Percentiles rank a stretch among this genome's conserved stretches.
Evolutionary conservation across 1,140 invertebrate genomes (phyloP).

Genomic region (Trichonephila clavata): DNA sequence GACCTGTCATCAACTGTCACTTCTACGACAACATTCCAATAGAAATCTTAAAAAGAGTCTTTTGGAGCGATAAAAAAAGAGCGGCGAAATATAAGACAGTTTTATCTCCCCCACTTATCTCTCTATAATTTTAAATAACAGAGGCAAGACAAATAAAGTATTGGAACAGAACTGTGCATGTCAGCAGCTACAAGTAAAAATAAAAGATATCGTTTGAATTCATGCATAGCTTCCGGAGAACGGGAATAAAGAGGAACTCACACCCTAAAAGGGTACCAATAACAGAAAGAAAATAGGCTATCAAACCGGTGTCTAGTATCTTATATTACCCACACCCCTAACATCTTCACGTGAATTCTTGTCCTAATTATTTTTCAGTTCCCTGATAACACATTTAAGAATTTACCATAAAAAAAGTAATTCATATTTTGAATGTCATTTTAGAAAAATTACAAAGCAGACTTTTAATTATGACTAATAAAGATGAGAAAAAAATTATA

Average conservation of each 20-base stretch:
- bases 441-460: too few relatives aligned
- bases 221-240: background rate
- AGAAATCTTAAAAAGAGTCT: background rate
- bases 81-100: background rate
- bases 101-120: background rate
- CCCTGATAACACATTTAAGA: too few relatives aligned
- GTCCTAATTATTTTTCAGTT: too few relatives aligned
- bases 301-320: background rate
- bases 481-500: too few relatives aligned
- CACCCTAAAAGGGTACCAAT: background rate
- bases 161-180: background rate
- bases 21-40: background rate
- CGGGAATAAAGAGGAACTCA: background rate
- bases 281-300: background rate
- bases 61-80: background rate
- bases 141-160: background rate
- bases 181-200: constrained; percentile 8
- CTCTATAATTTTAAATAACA: background rate
- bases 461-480: too few relatives aligned
- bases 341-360: too few relatives aligned
- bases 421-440: too few relatives aligned
- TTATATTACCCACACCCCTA: too few relatives aligned
- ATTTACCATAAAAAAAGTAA: too few relatives aligned
- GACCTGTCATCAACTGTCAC: constrained; percentile 13
- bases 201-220: background rate